Evolutionary conservation across 2,888 invertebrate genomes (phyloP), one percentile per base, ranked within the genome.

Genomic region (Labia minor): DNA sequence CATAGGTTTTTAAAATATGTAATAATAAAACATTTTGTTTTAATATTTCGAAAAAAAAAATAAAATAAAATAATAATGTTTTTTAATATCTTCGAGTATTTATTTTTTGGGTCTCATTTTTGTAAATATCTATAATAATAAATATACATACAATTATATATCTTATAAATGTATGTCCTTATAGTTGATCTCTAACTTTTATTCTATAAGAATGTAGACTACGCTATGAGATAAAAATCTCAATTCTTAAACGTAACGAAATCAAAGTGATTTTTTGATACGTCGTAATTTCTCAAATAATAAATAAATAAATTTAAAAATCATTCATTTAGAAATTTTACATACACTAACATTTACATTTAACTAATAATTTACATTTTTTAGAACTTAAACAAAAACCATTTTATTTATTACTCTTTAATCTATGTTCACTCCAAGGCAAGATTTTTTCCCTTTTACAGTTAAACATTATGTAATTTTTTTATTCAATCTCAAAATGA

Each of bases 41-140:
- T 49, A 49, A 49, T 49, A 49, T 49, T 16, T 49, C 49, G 49
- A 49, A 49, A 49, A 49, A n/a, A 49, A 49, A 49, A 49, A 49
- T 10, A 49, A 3, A 49, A 49, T 8, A 49, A 49, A 49, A 49
- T 8, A 49, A n/a, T n/a, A 49, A 49, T 16, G 49, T 49, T 49
- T 49, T 49, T 49, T 49, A 49, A 66, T 70, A 67, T 68, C 70
- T 70, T 70, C 70, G 69, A 66, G 67, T 68, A 70, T 70, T 71
- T 72, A 71, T 71, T 71, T 72, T 71, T 72, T 71, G 71, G 71
- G 71, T 70, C 70, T 71, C 71, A 66, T 71, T 72, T 72, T 71
- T 72, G 70, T 72, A 72, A 64, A 72, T 71, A 70, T 65, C 16
- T 64, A n/a, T n/a, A 67, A 21, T 49, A 49, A 49, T n/a, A 65